Base-by-base conservation (phyloP, 2,888 invertebrate genomes). In the Trypoxylon attenuatum region DNA sequence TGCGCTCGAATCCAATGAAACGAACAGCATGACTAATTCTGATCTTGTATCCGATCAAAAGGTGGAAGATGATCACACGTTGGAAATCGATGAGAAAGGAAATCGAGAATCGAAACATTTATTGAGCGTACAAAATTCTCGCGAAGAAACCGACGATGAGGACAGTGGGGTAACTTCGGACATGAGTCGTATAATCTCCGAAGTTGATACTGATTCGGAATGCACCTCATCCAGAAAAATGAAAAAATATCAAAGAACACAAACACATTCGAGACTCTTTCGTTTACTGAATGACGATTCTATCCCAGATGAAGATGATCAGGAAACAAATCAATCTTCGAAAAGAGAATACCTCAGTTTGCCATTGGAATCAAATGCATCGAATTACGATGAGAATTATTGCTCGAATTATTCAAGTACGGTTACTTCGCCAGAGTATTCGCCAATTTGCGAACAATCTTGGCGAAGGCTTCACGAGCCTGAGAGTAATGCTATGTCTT, bases 161-260 rank as follows among this genome's bases (percentile, higher is more conserved):
- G 93, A 93, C 82, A 93, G 93, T 0, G 93, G 93, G 0, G 92
- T 93, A 0, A 92, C 92, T 0, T 90, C 90, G 0, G 93, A 93
- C 80, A 89, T 92, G 87, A 92, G 92, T 72, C 88, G 91, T 53
- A 91, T 91, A 66, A 89, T 92, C 66, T 92, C 92, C 0, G 92
- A 92, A 76, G 90, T 89, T 1, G 92, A 92, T 69, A 90, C 90
- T 0, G 92, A 92, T 76, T 89, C 90, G 0, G 92, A 92, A 62
- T 88, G 88, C 66, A 89, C 89, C 1, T 90, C 91, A 69, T 80
- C 90, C 18, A 88, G 88, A 29, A 91, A 90, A 75, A 88, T 90
- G 81, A 89, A 89, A 8, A 89, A 90, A 59, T 93, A 92, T 81
- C 91, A 92, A 82, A 88, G 93, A 51, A 92, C 93, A 2, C 91